phyloP scores from a whole-genome alignment of 2,797 vertebrate species.

The Notamacropus eugenii region DNA sequence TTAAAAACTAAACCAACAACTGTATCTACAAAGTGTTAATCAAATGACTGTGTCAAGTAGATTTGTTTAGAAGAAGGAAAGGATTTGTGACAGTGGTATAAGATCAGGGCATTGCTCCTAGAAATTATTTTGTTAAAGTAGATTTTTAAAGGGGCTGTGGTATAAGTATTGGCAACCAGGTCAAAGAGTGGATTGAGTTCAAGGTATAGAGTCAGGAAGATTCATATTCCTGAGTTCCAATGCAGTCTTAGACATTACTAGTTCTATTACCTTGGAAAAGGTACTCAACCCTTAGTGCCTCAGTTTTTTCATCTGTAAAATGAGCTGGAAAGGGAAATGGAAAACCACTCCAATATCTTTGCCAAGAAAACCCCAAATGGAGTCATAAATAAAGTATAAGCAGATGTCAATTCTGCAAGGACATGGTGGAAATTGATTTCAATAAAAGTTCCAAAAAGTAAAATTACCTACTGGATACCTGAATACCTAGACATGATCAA shows the following conservation, averaged over 20 bases:
- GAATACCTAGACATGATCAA: not conserved
- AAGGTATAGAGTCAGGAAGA: no score
- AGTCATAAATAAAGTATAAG: not conserved
- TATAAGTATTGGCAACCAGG: no score
- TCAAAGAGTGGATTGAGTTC: no score
- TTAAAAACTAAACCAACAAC: not conserved
- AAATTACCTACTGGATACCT: not conserved
- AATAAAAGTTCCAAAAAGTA: not conserved
- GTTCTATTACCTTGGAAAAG: not conserved
- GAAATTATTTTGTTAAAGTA: no score
- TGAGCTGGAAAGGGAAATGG: not conserved
- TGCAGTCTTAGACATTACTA: not conserved
- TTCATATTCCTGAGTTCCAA: not conserved
- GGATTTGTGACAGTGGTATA: no score
- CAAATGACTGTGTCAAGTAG: not conserved
- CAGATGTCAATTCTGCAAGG: not conserved
- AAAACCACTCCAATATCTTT: not conserved
- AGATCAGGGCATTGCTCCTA: no score
- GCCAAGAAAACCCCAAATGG: not conserved
- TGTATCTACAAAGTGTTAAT: not conserved
- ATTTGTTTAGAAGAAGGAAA: not conserved
- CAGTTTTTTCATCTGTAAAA: not conserved
- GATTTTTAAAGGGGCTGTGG: no score
- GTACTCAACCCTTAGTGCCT: not conserved
- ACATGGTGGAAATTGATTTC: not conserved